Conservation (phyloP, 2,113 vertebrate genomes). For the Cromileptes altivelis region DNA sequence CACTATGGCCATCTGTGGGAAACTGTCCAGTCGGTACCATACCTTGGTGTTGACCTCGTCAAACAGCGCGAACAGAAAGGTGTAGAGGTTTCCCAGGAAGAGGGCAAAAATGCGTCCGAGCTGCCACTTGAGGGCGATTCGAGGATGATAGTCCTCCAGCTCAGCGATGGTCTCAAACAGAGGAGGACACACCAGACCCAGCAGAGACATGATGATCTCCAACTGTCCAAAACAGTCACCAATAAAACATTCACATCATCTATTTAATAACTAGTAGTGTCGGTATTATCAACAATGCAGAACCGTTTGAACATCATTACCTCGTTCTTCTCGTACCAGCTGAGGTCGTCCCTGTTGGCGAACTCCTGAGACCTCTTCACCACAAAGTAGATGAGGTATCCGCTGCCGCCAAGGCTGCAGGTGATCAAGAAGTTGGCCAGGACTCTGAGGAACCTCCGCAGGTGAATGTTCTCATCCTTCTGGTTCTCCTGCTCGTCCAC, state of each 20-base stretch:
- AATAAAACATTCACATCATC: background rate
- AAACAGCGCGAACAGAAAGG: constrained; percentile 95
- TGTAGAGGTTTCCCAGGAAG: constrained; percentile 98
- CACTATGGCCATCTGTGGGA: background rate
- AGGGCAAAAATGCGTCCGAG: constrained; percentile 97
- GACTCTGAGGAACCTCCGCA: constrained; percentile 94
- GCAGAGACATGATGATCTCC: constrained; percentile 89
- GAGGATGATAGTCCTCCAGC: constrained; percentile 96
- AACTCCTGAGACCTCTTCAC: constrained; percentile 98
- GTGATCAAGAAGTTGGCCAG: constrained; percentile 94
- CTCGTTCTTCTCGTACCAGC: constrained; percentile 99
- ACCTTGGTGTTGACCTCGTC: constrained; percentile 97
- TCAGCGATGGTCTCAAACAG: constrained; percentile 97
- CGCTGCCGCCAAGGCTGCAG: constrained; percentile 96
- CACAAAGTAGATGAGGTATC: constrained; percentile 98
- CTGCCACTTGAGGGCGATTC: constrained; percentile 97
- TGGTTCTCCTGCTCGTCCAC: constrained; percentile 99
- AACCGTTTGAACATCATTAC: constrained; percentile 77
- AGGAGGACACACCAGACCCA: constrained; percentile 97
- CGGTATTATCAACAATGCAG: too few relatives aligned
- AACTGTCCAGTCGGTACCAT: background rate
- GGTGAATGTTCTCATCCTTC: constrained; percentile 97
- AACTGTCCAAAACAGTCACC: constrained; percentile 62
- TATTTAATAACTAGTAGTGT: too few relatives aligned
- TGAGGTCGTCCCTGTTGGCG: constrained; percentile 89